These are phyloP conservation scores for Heliconius charithonia DNA, from an alignment of 2,888 invertebrate species.

Conservation along the genomic window DNA sequence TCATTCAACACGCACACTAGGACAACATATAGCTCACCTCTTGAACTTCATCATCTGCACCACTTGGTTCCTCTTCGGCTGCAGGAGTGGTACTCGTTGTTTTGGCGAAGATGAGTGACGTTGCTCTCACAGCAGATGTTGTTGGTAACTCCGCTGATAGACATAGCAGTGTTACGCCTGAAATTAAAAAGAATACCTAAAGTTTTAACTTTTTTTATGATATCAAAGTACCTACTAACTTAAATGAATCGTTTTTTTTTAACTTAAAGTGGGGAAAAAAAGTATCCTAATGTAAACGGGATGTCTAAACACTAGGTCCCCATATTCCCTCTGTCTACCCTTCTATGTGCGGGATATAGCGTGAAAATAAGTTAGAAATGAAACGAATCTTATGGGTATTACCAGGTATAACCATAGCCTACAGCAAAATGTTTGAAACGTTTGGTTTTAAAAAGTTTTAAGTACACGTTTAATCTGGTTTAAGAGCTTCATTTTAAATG, in stretches of 20 bases:
- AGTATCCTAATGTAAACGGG: not conserved
- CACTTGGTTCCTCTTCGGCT: constrained; percentile 64
- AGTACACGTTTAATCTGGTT: too few relatives aligned
- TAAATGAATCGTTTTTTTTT: too few relatives aligned
- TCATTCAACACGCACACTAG: not conserved
- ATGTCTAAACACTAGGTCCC: not conserved
- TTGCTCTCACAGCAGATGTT: constrained; percentile 83
- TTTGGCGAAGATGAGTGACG: constrained; percentile 84
- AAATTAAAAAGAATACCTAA: constrained; percentile 44
- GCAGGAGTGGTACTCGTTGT: constrained; percentile 80
- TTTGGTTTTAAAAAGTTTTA: too few relatives aligned
- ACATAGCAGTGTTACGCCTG: constrained; percentile 72
- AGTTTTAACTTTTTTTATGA: too few relatives aligned
- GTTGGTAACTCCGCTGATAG: constrained; percentile 69
- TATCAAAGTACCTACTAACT: too few relatives aligned
- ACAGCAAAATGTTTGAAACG: too few relatives aligned
- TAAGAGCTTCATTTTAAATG: too few relatives aligned
- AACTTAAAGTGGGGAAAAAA: not conserved
- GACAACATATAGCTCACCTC: constrained; percentile 28
- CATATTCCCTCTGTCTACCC: not conserved
- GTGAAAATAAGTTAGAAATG: too few relatives aligned
- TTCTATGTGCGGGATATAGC: not conserved
- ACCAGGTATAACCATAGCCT: too few relatives aligned
- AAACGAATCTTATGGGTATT: too few relatives aligned
- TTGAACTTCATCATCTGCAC: constrained; percentile 64